Conservation (phyloP, 2,888 invertebrate species). For the Ochlodes sylvanus region DNA sequence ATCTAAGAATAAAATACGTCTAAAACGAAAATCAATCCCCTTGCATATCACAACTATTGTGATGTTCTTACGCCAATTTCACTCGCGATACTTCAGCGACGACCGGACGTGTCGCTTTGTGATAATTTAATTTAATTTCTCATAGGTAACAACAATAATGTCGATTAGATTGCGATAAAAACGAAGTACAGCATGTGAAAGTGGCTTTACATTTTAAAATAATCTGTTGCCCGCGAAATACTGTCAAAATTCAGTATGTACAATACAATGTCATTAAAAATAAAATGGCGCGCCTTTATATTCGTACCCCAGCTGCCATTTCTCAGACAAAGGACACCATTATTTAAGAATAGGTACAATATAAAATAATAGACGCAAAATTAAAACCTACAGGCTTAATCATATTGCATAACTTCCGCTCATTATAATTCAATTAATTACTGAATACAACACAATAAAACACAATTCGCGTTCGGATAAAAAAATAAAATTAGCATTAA, state of each 20-base stretch:
- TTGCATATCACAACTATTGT: slow-evolving; percentile 69
- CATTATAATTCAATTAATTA: slow-evolving; percentile 69
- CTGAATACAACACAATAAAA: slow-evolving; percentile 72
- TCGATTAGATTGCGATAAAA: not conserved
- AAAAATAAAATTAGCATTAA: slow-evolving; percentile 49
- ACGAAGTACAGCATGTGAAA: slow-evolving; percentile 22
- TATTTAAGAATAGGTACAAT: slow-evolving; percentile 44
- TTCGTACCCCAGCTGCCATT: slow-evolving; percentile 61
- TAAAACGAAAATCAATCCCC: slow-evolving; percentile 68
- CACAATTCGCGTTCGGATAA: slow-evolving; percentile 23
- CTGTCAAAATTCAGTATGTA: slow-evolving; percentile 37
- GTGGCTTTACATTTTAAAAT: slow-evolving; percentile 30
- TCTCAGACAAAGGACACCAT: slow-evolving; percentile 17
- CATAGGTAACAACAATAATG: not conserved
- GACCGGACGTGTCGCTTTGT: not conserved
- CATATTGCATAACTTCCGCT: slow-evolving; percentile 71
- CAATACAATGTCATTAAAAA: slow-evolving; percentile 29
- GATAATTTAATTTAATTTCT: not conserved
- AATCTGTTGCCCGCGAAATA: slow-evolving; percentile 40
- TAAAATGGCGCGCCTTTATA: slow-evolving; percentile 25
- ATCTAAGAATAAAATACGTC: slow-evolving; percentile 63
- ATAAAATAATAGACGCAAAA: slow-evolving; percentile 56
- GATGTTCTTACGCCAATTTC: slow-evolving; percentile 56
- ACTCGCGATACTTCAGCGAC: slow-evolving; percentile 21
- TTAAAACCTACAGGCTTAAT: slow-evolving; percentile 61